Percentiles rank a stretch among this genome's conserved stretches.
phyloP scores from a whole-genome alignment of 2,888 invertebrate genomes.

The Ectemnius continuus region DNA sequence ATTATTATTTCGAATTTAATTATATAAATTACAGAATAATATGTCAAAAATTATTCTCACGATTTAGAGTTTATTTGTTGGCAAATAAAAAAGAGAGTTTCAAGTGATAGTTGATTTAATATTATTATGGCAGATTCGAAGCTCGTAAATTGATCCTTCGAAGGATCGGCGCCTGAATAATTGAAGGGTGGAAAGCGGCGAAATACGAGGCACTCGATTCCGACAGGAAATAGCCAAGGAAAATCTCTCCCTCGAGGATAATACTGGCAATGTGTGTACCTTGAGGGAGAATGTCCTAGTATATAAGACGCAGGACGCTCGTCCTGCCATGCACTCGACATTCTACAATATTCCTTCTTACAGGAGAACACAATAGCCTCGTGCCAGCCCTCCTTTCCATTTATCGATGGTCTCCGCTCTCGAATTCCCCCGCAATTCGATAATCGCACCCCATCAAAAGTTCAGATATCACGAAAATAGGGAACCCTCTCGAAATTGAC shows the following conservation, averaged over 20 bases:
- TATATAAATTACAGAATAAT: too few relatives aligned
- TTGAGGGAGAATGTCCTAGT: constrained; percentile 17
- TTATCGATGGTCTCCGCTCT: too few relatives aligned
- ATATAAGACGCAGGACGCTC: constrained; percentile 11
- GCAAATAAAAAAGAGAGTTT: too few relatives aligned
- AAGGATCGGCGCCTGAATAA: constrained; percentile 23
- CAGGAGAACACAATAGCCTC: too few relatives aligned
- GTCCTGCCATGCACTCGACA: constrained; percentile 14
- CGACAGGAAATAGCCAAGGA: constrained; percentile 26
- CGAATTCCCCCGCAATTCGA: constrained; percentile 1
- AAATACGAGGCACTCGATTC: constrained; percentile 27
- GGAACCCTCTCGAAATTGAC: too few relatives aligned
- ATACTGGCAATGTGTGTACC: constrained; percentile 15
- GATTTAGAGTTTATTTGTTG: too few relatives aligned
- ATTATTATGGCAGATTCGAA: constrained; percentile 12
- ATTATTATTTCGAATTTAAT: neutral
- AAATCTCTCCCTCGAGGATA: constrained; percentile 25
- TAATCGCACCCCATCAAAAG: neutral
- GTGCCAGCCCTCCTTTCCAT: too few relatives aligned
- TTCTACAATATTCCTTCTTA: constrained; percentile 27
- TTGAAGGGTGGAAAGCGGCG: neutral
- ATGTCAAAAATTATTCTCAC: too few relatives aligned
- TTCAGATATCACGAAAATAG: neutral
- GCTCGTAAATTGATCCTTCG: constrained; percentile 12
- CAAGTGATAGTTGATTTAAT: constrained; percentile 5